Evolutionary conservation across 2,797 vertebrate species (phyloP), one percentile per base, ranked within the genome.

Genomic region (Danio albolineatus): DNA sequence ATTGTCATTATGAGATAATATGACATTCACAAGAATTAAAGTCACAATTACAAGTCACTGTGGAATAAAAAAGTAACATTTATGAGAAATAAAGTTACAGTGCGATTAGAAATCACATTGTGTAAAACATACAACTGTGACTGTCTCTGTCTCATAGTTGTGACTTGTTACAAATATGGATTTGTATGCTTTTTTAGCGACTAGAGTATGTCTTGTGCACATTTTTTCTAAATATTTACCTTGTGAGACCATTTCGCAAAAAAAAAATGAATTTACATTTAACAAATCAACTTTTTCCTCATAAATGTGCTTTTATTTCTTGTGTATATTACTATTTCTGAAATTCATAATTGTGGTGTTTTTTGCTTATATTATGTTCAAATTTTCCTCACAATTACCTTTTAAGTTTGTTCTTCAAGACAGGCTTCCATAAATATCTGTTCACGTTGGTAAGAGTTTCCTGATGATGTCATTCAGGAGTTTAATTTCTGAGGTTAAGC

Each of bases 391-490:
- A 28, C 13, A 6, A 10, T 48, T 12, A 43, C 8, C 5, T 21
- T 12, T 61, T 60, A 6, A 9, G 4, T 10, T 43, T 65, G 36
- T 4, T 51, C 10, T 51, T 69, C 38, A 28, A 38, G 48, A 36
- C 46, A 70, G 36, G 36, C 36, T 39, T 70, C 5, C 16, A 70
- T 19, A 54, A 54, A 53, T 13, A 5, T 13, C 12, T 53, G 6
- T 73, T 59, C 21, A n/a, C 56, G 83, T 12, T 83, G 56, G 64
- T 76, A 88, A 82, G 41, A 85, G 62, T 59, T 60, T 82, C 19
- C 48, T 83, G 88, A 83, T 89, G 84, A 90, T 85, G 83, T 90
- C 86, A 92, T 90, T 88, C 82, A 77, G 49, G 69, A 83, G 84
- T 81, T 85, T 70, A 83, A 88, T 84, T 78, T 77, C 84, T 60